These are phyloP conservation scores for Danio jaintianensis DNA, from an alignment of 2,797 vertebrate species.

Conservation along the genomic window DNA sequence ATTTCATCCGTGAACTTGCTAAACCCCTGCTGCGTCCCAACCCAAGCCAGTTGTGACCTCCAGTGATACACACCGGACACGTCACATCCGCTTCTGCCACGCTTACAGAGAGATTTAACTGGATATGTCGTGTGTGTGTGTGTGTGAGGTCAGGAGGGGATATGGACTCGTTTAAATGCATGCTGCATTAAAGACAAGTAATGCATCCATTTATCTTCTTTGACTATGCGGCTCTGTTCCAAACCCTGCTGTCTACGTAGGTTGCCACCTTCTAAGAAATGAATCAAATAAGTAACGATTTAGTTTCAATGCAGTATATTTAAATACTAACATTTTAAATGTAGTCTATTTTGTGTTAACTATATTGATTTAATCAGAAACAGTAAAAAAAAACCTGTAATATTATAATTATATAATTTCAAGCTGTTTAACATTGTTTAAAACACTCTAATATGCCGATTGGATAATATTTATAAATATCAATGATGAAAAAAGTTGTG, in stretches of 20 bases:
- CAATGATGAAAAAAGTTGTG: not conserved
- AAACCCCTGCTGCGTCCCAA: conserved; percentile 24
- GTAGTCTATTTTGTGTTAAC: not conserved
- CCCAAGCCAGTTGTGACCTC: conserved; percentile 2
- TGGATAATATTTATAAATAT: not conserved
- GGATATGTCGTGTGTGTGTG: not conserved
- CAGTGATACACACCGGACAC: not conserved
- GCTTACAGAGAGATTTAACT: not conserved
- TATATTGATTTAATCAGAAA: not conserved
- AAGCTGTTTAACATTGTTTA: not conserved
- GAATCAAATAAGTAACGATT: not conserved
- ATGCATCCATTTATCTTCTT: not conserved
- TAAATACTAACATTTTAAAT: not conserved
- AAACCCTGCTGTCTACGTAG: not conserved
- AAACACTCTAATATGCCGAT: not conserved
- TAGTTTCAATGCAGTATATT: no score
- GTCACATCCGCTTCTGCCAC: not conserved
- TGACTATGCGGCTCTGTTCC: not conserved
- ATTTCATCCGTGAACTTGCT: conserved; percentile 47
- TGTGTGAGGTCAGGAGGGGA: not conserved
- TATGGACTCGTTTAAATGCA: no score
- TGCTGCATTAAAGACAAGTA: not conserved
- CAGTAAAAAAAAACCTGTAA: not conserved
- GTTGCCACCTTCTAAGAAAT: not conserved
- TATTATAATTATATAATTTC: not conserved